phyloP scores from a whole-genome alignment of 2,113 vertebrate species.

The Megalops atlanticus region DNA sequence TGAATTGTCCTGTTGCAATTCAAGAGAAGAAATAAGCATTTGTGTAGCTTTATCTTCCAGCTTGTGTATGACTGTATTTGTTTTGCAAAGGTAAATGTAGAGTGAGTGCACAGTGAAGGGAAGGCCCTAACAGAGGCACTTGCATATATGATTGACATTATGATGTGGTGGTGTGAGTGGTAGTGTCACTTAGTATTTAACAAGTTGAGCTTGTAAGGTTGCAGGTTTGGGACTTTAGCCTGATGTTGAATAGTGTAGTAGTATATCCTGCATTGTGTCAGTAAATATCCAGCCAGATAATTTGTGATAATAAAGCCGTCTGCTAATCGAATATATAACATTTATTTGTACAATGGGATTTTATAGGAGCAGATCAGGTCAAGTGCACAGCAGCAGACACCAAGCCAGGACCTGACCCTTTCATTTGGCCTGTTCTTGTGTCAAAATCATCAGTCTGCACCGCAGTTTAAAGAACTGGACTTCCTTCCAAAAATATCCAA shows the following conservation, averaged over 20 bases:
- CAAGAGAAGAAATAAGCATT: no score
- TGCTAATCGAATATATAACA: not conserved
- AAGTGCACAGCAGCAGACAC: not conserved
- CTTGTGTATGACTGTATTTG: no score
- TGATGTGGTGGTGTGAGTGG: not conserved
- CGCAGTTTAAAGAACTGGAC: not conserved
- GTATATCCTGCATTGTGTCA: not conserved
- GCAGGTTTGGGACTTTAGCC: not conserved
- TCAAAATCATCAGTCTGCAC: not conserved
- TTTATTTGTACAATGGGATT: not conserved
- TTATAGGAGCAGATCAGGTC: not conserved
- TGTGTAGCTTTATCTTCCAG: no score
- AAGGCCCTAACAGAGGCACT: not conserved
- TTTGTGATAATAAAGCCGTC: not conserved
- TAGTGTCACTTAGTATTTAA: not conserved
- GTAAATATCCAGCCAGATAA: not conserved
- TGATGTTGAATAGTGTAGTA: not conserved
- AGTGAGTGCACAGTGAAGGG: not conserved
- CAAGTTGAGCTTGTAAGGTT: not conserved
- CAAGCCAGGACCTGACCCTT: not conserved
- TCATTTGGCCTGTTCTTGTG: not conserved
- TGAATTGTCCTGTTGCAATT: no score
- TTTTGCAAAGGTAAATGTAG: no score
- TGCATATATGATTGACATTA: not conserved
- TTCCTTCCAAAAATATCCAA: slow-evolving; percentile 1